Evolutionary conservation across 2,888 invertebrate genomes (phyloP), one percentile per base, ranked within the genome.

Genomic region (Steromphala cineraria): DNA sequence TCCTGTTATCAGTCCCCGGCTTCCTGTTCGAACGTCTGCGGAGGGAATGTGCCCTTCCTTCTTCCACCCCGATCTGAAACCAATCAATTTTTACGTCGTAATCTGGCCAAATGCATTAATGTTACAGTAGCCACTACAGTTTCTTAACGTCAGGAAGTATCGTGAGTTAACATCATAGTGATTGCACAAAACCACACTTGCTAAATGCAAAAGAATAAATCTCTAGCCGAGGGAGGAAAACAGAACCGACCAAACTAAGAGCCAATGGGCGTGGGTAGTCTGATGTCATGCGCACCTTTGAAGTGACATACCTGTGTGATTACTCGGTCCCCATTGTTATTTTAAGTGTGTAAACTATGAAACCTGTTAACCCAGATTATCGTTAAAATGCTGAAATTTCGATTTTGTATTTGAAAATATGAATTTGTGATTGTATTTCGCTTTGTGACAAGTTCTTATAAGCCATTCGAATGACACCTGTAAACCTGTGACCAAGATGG

Each of bases 1-100:
- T 76, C 55, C 28, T 55, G 74, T 75, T 80, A 75, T 80, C 83
- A 80, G 75, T 77, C 62, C 80, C 71, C 81, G 53, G 78, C 80
- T 82, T 80, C 78, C 75, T 77, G 80, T 77, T 75, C 67, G 74
- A 56, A 46, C 80, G 78, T 74, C 78, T 67, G 67, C 53, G 53
- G 62, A 62, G 76, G 28, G 77, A 80, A 67, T 77, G 78, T 78
- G 81, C 86, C 84, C 82, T 86, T 87, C 81, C 56, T 62, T 82
- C 80, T 28, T 67, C 76, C 86, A 84, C 87, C 86, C 82, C 56
- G 76, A 52, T 53, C 62, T 24, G 15, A 53, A 46, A 46, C 46
- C 46, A 46, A 46, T 46, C 46, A 46, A 4, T 46, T 46, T 13
- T 8, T 8, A 13, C 46, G 46, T 46, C 46, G 5, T 46, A 46